These are phyloP conservation scores for Garrulus glandarius DNA, from an alignment of 2,797 vertebrate genomes.

Conservation along the genomic window DNA sequence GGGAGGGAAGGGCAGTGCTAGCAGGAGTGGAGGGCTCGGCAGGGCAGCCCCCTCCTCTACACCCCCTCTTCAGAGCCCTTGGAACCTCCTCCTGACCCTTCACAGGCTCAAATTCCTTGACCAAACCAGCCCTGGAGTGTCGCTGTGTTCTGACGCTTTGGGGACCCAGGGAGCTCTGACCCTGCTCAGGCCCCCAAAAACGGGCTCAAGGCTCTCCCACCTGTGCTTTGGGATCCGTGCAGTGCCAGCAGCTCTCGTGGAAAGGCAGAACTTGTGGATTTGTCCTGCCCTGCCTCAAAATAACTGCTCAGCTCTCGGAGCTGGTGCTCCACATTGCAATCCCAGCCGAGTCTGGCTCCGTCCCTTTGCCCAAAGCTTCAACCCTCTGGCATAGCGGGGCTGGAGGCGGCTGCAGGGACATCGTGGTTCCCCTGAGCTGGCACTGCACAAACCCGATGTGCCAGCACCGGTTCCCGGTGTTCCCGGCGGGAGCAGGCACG, in stretches of 20 bases:
- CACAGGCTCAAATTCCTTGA: background rate
- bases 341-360: background rate
- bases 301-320: background rate
- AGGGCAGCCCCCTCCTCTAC: background rate
- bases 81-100: background rate
- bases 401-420: background rate
- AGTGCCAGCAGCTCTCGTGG: accelerated
- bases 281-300: background rate
- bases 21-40: accelerated
- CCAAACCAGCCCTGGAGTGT: accelerated
- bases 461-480: background rate
- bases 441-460: background rate
- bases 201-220: accelerated
- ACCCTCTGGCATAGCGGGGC: background rate
- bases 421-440: background rate
- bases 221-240: background rate
- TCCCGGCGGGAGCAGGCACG: background rate
- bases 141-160: accelerated
- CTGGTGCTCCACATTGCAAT: background rate
- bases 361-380: background rate
- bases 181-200: background rate
- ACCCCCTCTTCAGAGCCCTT: background rate
- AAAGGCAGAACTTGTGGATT: background rate
- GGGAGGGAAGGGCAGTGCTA: background rate
- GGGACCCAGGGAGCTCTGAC: background rate